A percentile compares a stretch with the other conserved stretches of the same genome.
Conservation (phyloP, 2,113 vertebrate genomes). For the Ptychochromis oligacanthus region DNA sequence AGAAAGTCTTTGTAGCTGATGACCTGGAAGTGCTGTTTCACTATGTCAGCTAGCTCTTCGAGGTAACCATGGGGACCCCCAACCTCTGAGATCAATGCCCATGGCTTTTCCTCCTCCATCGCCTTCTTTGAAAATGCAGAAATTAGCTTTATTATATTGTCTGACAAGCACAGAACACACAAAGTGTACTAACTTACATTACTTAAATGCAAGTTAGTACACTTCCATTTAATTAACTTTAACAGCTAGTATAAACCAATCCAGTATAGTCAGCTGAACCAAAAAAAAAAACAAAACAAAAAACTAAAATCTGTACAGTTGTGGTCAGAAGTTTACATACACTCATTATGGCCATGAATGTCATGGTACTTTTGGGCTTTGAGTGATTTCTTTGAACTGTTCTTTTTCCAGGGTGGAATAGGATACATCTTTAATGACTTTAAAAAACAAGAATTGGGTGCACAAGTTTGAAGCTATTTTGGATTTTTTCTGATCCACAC, state of each 20-base stretch:
- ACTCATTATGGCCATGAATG: too few relatives aligned
- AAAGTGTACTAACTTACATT: neutral
- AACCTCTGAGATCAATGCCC: slow-evolving; percentile 35
- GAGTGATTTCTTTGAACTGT: too few relatives aligned
- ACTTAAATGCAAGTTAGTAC: too few relatives aligned
- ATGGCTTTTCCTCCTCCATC: slow-evolving; percentile 30
- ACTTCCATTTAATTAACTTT: neutral
- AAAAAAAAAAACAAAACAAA: too few relatives aligned
- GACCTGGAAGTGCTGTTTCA: slow-evolving; percentile 24
- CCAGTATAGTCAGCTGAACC: neutral
- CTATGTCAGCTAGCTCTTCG: neutral
- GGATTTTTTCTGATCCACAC: too few relatives aligned
- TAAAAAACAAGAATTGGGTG: too few relatives aligned
- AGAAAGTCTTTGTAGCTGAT: slow-evolving; percentile 3
- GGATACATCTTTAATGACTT: too few relatives aligned
- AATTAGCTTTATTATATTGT: neutral
- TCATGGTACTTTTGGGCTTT: too few relatives aligned
- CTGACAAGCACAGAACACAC: neutral
- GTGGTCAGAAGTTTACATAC: too few relatives aligned
- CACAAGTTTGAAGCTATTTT: too few relatives aligned
- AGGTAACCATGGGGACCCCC: neutral
- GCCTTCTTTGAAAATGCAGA: neutral
- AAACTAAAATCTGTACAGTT: neutral
- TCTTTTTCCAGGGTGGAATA: too few relatives aligned
- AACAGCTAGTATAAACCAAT: neutral